Conservation (phyloP, 2,797 vertebrate genomes). For the Aphelocoma californica region DNA sequence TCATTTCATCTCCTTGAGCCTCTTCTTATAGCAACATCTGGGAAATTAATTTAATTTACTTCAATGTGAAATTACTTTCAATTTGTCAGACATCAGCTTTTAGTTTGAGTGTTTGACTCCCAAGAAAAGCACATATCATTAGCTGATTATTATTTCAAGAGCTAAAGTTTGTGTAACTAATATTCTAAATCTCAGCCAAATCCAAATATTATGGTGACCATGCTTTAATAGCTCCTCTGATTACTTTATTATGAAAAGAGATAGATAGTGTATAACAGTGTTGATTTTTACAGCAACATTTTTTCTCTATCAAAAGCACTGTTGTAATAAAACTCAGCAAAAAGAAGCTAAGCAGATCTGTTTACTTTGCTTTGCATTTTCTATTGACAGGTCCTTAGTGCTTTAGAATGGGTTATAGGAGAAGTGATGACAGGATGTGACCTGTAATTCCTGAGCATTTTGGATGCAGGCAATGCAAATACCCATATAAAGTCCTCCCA, state of each 20-base stretch:
- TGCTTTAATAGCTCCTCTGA: background rate
- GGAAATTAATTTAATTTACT: slow-evolving; percentile 32
- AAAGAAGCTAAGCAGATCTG: background rate
- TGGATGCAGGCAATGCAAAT: background rate
- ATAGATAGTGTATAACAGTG: background rate
- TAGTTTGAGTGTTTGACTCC: slow-evolving; percentile 15
- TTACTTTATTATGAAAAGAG: background rate
- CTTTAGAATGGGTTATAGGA: background rate
- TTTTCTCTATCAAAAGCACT: background rate
- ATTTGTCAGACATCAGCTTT: slow-evolving; percentile 33
- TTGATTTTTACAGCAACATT: background rate
- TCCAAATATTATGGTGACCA: slow-evolving; percentile 8
- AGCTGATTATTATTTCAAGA: slow-evolving; percentile 27
- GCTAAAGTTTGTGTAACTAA: background rate
- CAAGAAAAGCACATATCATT: background rate
- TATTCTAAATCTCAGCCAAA: background rate
- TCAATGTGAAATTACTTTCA: slow-evolving; percentile 42
- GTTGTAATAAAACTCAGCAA: background rate
- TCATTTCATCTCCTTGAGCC: background rate
- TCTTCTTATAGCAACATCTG: slow-evolving; percentile 39
- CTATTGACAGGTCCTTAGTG: background rate
- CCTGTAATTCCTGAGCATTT: background rate
- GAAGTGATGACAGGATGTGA: background rate
- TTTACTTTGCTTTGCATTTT: background rate
- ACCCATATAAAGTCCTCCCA: background rate